Conservation (phyloP, 2,888 invertebrate genomes). For the Slavum lentiscoides region DNA sequence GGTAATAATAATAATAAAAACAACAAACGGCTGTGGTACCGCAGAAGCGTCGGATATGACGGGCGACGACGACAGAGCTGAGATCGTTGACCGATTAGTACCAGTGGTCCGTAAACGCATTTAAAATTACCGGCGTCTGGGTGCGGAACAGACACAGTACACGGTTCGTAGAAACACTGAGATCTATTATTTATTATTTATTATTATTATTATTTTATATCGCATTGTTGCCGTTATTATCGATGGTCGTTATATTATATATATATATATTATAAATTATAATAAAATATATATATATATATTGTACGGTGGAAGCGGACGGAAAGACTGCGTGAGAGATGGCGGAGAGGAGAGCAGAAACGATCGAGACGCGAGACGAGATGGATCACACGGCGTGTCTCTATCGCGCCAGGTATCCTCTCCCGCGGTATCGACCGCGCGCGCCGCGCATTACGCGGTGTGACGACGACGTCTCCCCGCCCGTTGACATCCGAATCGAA, state of each 20-base stretch:
- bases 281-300: neutral
- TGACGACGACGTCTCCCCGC: no score
- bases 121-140: conserved; percentile 53
- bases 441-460: no score
- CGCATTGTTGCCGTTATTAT: conserved; percentile 18
- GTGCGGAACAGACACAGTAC: conserved; percentile 48
- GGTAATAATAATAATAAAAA: conserved; percentile 28
- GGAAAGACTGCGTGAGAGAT: neutral
- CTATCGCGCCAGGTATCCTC: neutral
- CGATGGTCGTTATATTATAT: neutral
- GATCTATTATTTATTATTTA: conserved; percentile 31
- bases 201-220: conserved; percentile 12
- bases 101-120: conserved; percentile 52
- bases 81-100: conserved; percentile 54
- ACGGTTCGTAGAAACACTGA: conserved; percentile 42
- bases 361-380: conserved; percentile 5
- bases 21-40: neutral
- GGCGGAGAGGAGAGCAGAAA: no score
- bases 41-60: conserved; percentile 25
- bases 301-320: neutral
- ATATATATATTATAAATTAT: neutral
- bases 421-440: no score
- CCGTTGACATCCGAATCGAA: no score
- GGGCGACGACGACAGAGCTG: conserved; percentile 13
- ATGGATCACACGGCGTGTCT: conserved; percentile 34